Percentiles rank a stretch among this genome's conserved stretches.
Conservation (phyloP, 2,797 vertebrate species). For the Falco naumanni region DNA sequence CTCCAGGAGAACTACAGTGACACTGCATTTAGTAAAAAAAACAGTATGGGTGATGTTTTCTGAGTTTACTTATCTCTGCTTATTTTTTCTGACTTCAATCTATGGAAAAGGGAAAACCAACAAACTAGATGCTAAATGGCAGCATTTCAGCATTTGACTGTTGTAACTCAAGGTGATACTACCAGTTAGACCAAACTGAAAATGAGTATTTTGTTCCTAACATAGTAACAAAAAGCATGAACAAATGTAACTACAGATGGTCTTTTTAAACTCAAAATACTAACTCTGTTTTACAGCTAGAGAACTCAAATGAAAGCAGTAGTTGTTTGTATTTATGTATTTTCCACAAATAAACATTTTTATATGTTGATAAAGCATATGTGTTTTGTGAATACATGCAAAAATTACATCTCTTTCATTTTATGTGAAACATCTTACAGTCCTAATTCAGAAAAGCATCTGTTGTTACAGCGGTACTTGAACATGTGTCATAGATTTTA, state of each 20-base stretch:
- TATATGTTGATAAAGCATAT: background rate
- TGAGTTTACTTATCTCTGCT: background rate
- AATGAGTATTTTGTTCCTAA: background rate
- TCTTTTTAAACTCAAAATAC: background rate
- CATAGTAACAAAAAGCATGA: background rate
- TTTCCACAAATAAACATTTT: background rate
- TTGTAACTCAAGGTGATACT: conserved; percentile 1
- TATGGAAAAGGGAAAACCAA: background rate
- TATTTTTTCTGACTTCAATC: background rate
- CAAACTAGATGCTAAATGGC: background rate
- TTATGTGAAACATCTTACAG: background rate
- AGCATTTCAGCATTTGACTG: background rate
- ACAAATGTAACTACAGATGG: background rate
- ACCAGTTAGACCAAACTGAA: background rate
- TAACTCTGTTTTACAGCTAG: background rate
- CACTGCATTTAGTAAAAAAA: background rate
- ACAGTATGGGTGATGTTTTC: background rate
- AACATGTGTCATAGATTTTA: background rate
- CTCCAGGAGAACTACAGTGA: background rate
- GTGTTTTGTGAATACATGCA: background rate
- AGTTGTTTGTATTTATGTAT: background rate
- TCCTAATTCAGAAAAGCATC: background rate
- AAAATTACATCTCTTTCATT: background rate
- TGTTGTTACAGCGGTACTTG: background rate
- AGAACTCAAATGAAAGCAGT: background rate